Evolutionary conservation across 2,113 vertebrate genomes (phyloP), one percentile per base, ranked within the genome.

Genomic region (Oplegnathus fasciatus): DNA sequence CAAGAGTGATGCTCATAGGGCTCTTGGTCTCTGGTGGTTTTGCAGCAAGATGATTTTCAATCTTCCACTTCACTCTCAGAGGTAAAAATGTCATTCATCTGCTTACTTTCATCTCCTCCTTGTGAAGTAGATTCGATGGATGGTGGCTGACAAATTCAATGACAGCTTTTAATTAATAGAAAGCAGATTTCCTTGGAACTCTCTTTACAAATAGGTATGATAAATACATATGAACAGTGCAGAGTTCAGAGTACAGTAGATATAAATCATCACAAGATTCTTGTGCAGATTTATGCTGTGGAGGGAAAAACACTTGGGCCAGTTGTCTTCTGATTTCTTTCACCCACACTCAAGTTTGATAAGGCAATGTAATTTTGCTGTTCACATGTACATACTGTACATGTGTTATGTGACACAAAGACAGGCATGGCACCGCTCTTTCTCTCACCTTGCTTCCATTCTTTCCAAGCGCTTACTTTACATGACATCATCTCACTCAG

Each of bases 141-240:
- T 66, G 65, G 37, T 37, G 28, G 17, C 20, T 42, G 55, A 72
- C 28, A 85, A n/a, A 71, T 24, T 42, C 32, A 62, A 32, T 60
- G 15, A 32, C 22, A 62, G 60, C 17, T 30, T 72, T 58, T 77
- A 81, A 66, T 60, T 66, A 82, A 54, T 46, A 46, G 52, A 61
- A 73, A 67, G 20, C 52, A 40, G 18, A n/a, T 52, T 48, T 73
- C 54, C 44, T 54, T 32, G 34, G 55, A 32, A 11, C 15, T 54
- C 42, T 13, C 30, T 55, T 34, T 44, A 62, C n/a, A n/a, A 62
- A 34, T 40, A 26, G 3, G 20, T 64, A 26, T 61, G 54, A 83
- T 61, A 9, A 52, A 40, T 62, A 62, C 26, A 42, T 14, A 20
- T 52, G 30, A 40, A 50, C 14, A 54, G 65, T 14, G 9, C 18